A percentile compares a stretch with the other conserved stretches of the same genome.
Evolutionary conservation across 1,140 invertebrate genomes (phyloP).

Genomic region (Spodoptera litura): DNA sequence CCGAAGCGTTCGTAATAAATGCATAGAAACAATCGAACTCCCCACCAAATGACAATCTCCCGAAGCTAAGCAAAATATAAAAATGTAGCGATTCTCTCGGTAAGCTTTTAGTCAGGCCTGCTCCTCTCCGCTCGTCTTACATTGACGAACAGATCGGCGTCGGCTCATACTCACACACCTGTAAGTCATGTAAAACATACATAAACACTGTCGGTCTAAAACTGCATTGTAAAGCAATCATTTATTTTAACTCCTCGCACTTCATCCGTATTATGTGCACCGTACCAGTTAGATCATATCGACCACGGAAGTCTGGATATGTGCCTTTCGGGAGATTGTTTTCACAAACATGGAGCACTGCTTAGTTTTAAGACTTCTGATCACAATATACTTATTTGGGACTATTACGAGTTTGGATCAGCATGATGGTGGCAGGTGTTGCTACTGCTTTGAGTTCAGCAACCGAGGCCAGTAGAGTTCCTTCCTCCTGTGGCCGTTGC

Average conservation of each 20-base stretch:
- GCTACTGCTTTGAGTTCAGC: background rate
- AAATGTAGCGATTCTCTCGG: conserved; percentile 28
- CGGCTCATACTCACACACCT: conserved; percentile 28
- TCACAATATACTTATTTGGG: too few species aligned
- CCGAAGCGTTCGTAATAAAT: conserved; percentile 21
- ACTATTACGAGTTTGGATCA: background rate
- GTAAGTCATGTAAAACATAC: conserved; percentile 26
- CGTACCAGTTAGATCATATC: too few species aligned
- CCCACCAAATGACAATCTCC: conserved; percentile 22
- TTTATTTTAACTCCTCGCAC: too few species aligned
- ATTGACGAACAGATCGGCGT: conserved; percentile 13
- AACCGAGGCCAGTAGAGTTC: conserved; percentile 26
- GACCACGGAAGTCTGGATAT: background rate
- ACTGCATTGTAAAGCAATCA: background rate
- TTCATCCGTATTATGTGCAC: too few species aligned
- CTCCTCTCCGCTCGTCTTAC: conserved; percentile 25
- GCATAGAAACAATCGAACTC: conserved; percentile 20
- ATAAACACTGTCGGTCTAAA: background rate
- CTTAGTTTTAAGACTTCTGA: too few species aligned
- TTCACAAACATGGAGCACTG: too few species aligned
- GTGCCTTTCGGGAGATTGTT: background rate
- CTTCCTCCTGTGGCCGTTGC: conserved; percentile 51
- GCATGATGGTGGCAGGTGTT: background rate
- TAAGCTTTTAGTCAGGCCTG: conserved; percentile 39
- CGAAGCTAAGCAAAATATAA: conserved; percentile 37